These are phyloP conservation scores for Turdus rufiventris DNA, from an alignment of 2,113 vertebrate species.

Conservation along the genomic window DNA sequence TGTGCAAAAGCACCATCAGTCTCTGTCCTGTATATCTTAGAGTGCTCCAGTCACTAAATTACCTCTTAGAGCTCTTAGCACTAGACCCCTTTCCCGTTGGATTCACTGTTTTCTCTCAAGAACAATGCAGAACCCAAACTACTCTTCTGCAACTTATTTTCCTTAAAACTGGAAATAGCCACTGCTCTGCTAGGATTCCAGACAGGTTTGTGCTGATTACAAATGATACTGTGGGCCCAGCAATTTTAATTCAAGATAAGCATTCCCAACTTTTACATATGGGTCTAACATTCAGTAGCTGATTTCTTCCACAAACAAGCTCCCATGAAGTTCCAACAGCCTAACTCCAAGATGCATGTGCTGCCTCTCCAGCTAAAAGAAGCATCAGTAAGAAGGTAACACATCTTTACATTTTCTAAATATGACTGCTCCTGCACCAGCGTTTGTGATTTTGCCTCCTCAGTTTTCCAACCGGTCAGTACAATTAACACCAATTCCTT, in stretches of 20 bases:
- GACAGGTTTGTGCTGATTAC: background rate
- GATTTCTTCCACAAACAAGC: background rate
- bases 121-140: background rate
- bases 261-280: background rate
- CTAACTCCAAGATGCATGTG: background rate
- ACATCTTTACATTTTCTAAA: background rate
- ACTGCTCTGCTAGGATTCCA: background rate
- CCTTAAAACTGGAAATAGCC: background rate
- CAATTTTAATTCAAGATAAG: background rate
- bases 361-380: background rate
- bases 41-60: background rate
- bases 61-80: background rate
- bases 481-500: background rate
- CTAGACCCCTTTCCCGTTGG: background rate
- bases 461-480: background rate
- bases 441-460: background rate
- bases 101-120: background rate
- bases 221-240: background rate
- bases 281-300: background rate
- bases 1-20: conserved; percentile 2
- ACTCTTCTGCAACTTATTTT: background rate
- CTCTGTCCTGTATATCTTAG: background rate
- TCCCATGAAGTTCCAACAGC: background rate
- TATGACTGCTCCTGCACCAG: background rate
- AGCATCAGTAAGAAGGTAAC: background rate